Evolutionary conservation across 1,140 invertebrate genomes (phyloP), one percentile per base, ranked within the genome.

Genomic region (Berghia stephanieae): DNA sequence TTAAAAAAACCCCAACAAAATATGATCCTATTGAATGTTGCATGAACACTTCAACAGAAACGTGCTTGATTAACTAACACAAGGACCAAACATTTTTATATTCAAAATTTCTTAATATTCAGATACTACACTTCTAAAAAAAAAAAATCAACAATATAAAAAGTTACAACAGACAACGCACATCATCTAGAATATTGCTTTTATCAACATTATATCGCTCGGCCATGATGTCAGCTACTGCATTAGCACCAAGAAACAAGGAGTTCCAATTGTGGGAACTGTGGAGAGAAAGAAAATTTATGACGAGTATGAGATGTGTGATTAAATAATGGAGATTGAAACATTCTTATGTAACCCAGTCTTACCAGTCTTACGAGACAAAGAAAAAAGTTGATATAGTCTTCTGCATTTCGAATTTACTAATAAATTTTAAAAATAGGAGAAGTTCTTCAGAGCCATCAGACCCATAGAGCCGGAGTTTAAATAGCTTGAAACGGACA

Each of bases 231-330:
- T 99, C 95, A 0, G 96, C 96, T 0, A 99, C 94, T 3, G 97
- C 96, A 91, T 98, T 96, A 34, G 94, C 92, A 0, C 97, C 97
- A 46, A 99, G 90, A 88, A 99, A 99, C 13, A 99, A 86, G 0
- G 96, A 93, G 89, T 99, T 99, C 98, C 98, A 99, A 88, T 97
- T 98, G 85, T 97, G 94, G 0, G 95, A 92, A 3, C 87, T 89
- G 76, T 57, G 84, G 78, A 31, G 72, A 31, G 57, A 78, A 69
- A 80, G 21, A 63, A n/a, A 63, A 49, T 75, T 38, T 13, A 31
- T 1, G 21, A n/a, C 8, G 38, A 21, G n/a, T 13, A 52, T 24
- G 5, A 63, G 24, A 63, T 10, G 0, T 2, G 70, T 52, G 24
- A 4, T n/a, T n/a, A n/a, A n/a, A n/a, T n/a, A n/a, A n/a, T n/a